A percentile compares a stretch with the other conserved stretches of the same genome.
phyloP scores from a whole-genome alignment of 2,113 vertebrate species.

The Megaceryle maxima region DNA sequence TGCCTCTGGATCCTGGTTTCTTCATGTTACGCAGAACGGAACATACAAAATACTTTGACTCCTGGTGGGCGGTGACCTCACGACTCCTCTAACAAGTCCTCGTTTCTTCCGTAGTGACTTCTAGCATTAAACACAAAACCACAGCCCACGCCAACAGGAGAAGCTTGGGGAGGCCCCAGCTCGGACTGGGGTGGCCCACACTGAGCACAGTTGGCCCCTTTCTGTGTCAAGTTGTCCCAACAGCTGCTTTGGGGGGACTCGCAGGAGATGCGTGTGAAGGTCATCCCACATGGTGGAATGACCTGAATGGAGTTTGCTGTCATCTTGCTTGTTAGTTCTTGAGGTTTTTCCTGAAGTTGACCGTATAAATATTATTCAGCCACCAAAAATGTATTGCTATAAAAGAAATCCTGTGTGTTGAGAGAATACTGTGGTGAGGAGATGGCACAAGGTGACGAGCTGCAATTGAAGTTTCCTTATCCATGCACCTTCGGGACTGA shows the following conservation, averaged over 20 bases:
- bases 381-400: background rate
- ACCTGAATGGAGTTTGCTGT: background rate
- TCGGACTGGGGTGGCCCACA: background rate
- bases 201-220: background rate
- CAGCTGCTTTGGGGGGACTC: background rate
- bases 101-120: background rate
- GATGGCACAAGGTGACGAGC: accelerated
- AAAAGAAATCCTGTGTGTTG: too few species aligned
- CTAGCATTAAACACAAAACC: background rate
- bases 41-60: background rate
- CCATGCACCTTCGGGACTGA: background rate
- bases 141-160: too few species aligned
- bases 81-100: background rate
- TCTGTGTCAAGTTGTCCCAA: accelerated
- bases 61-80: background rate
- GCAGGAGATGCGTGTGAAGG: background rate
- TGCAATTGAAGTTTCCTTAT: background rate
- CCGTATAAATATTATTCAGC: background rate
- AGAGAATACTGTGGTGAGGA: background rate
- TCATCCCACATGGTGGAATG: background rate
- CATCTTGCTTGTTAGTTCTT: background rate
- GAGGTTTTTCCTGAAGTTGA: background rate
- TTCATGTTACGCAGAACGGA: background rate
- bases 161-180: background rate
- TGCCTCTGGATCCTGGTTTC: background rate